phyloP scores from a whole-genome alignment of 2,888 invertebrate genomes.

The Doris montereyensis region DNA sequence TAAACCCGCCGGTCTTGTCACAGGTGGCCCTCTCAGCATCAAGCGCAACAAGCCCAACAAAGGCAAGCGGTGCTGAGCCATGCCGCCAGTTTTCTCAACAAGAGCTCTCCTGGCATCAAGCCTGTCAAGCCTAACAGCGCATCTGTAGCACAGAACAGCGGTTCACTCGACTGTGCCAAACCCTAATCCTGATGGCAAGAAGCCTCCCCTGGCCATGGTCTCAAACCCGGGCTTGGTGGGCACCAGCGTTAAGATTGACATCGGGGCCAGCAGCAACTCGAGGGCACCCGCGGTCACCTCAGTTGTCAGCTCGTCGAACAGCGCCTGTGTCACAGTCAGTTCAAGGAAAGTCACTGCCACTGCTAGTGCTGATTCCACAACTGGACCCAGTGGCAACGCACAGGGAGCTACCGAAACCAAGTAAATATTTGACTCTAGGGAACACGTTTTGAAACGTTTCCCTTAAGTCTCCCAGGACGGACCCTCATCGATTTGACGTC shows the following conservation, averaged over 20 bases:
- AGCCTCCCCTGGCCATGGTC: constrained; percentile 37
- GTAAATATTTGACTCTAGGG: too few species aligned
- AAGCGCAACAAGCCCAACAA: constrained; percentile 63
- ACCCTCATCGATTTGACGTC: too few species aligned
- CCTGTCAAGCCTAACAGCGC: neutral
- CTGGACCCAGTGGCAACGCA: too few species aligned
- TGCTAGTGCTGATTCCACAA: constrained; percentile 8
- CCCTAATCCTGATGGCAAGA: constrained; percentile 26
- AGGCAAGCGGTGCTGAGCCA: constrained; percentile 66
- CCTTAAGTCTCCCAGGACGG: too few species aligned
- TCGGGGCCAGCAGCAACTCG: constrained; percentile 38
- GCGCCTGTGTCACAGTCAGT: neutral
- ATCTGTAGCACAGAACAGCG: neutral
- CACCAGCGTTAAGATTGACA: constrained; percentile 36
- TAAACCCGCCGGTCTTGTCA: too few species aligned
- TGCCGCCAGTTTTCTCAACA: constrained; percentile 68
- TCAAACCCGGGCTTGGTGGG: constrained; percentile 40
- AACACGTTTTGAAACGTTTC: too few species aligned
- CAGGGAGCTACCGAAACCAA: too few species aligned
- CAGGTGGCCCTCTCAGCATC: constrained; percentile 40
- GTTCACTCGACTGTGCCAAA: neutral
- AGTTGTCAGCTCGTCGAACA: neutral
- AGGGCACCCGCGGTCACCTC: constrained; percentile 49
- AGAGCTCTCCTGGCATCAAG: constrained; percentile 45
- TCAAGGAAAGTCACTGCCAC: too few species aligned